A percentile compares a stretch with the other conserved stretches of the same genome.
Conservation (phyloP, 2,888 invertebrate genomes). For the Apocheima hispidaria region DNA sequence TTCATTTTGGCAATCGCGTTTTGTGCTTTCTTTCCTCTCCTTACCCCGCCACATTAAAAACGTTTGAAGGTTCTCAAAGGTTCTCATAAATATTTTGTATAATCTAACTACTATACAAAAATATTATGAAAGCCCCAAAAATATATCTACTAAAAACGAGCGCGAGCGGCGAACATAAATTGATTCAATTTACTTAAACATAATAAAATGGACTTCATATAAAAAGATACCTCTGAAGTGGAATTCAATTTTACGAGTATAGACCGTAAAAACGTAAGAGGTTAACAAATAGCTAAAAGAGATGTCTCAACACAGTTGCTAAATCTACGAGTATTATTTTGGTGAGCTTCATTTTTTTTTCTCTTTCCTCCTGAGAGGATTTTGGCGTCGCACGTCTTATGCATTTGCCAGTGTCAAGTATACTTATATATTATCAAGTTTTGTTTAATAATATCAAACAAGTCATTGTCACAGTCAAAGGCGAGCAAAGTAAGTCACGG, state of each 20-base stretch:
- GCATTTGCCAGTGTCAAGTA: too few species aligned
- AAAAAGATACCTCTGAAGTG: conserved; percentile 41
- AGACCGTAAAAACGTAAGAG: conserved; percentile 46
- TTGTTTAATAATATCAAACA: too few species aligned
- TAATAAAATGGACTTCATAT: conserved; percentile 45
- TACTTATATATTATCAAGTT: too few species aligned
- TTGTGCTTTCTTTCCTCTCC: too few species aligned
- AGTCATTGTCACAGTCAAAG: too few species aligned
- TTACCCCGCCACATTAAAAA: neutral
- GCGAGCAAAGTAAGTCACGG: too few species aligned
- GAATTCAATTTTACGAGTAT: conserved; percentile 47
- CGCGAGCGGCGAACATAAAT: conserved; percentile 36
- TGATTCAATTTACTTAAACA: conserved; percentile 39
- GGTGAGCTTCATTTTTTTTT: neutral
- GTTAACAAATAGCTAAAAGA: conserved; percentile 39
- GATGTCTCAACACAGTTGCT: conserved; percentile 19
- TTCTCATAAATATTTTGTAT: neutral
- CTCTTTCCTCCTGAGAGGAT: too few species aligned
- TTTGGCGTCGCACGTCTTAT: too few species aligned
- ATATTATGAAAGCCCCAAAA: conserved; percentile 15
- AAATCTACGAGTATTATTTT: neutral
- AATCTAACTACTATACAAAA: neutral
- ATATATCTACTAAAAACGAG: conserved; percentile 28
- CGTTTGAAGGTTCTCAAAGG: neutral
- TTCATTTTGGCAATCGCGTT: too few species aligned